Conservation (phyloP, 2,888 invertebrate species). For the Hydroisotoma schaefferi region DNA sequence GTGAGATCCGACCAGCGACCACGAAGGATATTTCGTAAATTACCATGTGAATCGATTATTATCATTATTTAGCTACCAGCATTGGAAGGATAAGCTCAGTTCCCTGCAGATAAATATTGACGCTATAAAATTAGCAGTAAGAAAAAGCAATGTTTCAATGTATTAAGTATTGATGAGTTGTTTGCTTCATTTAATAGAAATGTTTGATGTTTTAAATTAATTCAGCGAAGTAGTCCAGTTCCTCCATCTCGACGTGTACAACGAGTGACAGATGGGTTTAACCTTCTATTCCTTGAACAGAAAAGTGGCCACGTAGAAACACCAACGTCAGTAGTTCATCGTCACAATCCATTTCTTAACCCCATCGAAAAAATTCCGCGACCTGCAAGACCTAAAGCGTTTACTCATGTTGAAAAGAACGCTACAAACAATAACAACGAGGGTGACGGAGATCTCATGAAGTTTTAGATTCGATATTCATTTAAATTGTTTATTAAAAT, state of each 20-base stretch:
- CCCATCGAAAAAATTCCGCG: neutral
- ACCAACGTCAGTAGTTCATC: neutral
- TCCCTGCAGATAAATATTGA: constrained; percentile 26
- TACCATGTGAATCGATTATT: neutral
- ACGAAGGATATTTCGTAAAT: too few relatives aligned
- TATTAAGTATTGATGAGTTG: too few relatives aligned
- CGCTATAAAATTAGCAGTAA: constrained; percentile 29
- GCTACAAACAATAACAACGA: constrained; percentile 15
- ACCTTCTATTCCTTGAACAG: neutral
- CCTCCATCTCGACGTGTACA: constrained; percentile 18
- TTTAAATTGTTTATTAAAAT: too few relatives aligned
- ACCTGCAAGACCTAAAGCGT: constrained; percentile 10
- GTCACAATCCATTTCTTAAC: constrained; percentile 4
- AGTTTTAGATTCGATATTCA: too few relatives aligned
- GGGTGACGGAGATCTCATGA: constrained; percentile 19
- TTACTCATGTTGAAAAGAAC: neutral
- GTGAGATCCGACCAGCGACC: too few relatives aligned
- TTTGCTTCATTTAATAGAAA: too few relatives aligned
- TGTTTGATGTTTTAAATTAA: too few relatives aligned
- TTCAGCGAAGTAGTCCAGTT: constrained; percentile 13
- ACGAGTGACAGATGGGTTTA: neutral
- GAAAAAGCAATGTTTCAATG: too few relatives aligned
- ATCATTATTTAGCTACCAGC: constrained; percentile 30
- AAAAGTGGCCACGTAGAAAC: neutral
- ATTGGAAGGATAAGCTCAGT: constrained; percentile 32